Evolutionary conservation across 2,888 invertebrate species (phyloP).

Genomic region (Cerastoderma edule): DNA sequence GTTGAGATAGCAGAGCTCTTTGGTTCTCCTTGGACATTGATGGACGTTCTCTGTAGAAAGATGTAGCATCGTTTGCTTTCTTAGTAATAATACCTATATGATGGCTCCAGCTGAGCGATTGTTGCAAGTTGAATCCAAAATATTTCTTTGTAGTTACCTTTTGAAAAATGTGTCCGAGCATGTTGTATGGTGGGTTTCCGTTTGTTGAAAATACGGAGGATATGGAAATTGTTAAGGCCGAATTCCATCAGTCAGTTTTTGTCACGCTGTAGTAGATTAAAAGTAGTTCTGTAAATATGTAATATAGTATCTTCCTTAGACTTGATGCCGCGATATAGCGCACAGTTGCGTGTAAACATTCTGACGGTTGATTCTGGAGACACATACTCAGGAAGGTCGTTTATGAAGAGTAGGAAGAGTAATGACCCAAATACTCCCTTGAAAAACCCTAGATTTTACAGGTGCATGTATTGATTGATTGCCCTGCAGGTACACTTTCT

Average conservation of each 20-base stretch:
- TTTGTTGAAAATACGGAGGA: not conserved
- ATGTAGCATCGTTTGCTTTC: not conserved
- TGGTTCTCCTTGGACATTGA: not conserved
- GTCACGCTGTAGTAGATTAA: not conserved
- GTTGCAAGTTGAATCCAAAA: not conserved
- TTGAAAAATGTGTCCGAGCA: not conserved
- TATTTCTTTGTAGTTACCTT: not conserved
- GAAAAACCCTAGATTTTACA: not conserved
- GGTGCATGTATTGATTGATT: not conserved
- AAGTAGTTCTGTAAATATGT: not conserved
- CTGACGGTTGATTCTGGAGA: not conserved
- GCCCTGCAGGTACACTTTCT: not conserved
- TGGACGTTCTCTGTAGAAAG: not conserved
- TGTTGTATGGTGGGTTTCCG: not conserved
- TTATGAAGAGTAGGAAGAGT: not conserved
- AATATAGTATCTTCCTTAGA: not conserved
- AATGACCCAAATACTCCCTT: not conserved
- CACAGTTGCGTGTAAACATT: not conserved
- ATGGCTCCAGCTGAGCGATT: not conserved
- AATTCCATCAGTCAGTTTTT: not conserved
- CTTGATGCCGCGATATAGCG: not conserved
- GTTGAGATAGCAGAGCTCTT: not conserved
- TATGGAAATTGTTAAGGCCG: not conserved
- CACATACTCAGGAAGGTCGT: not conserved
- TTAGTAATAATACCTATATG: not conserved